Evolutionary conservation across 2,113 vertebrate genomes (phyloP).

Genomic region (Amphilophus citrinellus): DNA sequence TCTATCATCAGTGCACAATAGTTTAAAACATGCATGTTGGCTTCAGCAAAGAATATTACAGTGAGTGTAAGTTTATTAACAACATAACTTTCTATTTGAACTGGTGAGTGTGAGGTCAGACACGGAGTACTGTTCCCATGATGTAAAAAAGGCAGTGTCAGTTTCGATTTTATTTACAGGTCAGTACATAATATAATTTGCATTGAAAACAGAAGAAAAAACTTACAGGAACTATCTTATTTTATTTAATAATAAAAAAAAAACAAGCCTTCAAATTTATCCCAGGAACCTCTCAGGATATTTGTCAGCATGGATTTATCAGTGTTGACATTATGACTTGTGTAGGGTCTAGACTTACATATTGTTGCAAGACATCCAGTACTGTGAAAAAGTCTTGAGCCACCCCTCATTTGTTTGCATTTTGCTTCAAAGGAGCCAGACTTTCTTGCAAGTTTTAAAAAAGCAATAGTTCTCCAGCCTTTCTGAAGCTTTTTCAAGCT

Average conservation of each 20-base stretch:
- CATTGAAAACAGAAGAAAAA: neutral
- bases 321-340: neutral
- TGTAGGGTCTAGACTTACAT: too few species aligned
- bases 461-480: too few species aligned
- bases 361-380: too few species aligned
- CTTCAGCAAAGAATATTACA: neutral
- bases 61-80: neutral
- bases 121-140: neutral
- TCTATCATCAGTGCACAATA: neutral
- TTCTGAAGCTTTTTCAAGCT: too few species aligned
- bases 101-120: neutral
- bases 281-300: neutral
- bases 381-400: too few species aligned
- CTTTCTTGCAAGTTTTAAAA: too few species aligned
- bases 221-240: neutral
- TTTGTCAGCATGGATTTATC: neutral
- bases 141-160: neutral
- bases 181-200: too few species aligned
- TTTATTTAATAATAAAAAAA: neutral
- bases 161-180: neutral
- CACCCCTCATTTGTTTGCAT: too few species aligned
- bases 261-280: neutral
- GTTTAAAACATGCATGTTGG: neutral
- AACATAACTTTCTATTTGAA: neutral
- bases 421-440: too few species aligned